A percentile compares a stretch with the other conserved stretches of the same genome.
Evolutionary conservation across 30 jellyfish, hydroid and myxozoan species (phyloP).

Genomic region (Chironex yamaguchii): DNA sequence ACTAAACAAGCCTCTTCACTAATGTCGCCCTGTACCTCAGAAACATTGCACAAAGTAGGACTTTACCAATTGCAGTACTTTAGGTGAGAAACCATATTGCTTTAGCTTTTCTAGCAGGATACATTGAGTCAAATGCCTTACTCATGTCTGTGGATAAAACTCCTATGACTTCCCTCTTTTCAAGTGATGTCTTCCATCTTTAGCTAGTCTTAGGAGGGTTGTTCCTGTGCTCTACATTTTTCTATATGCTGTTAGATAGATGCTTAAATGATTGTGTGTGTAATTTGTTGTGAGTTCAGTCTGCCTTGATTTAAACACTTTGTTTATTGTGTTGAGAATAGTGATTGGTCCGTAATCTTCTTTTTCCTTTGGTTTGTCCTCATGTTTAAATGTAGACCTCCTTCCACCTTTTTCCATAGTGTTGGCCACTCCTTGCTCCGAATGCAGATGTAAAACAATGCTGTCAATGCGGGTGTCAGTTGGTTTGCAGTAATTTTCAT

Average conservation of each 20-base stretch:
- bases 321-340: too few relatives aligned
- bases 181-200: conserved; percentile 45
- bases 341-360: too few relatives aligned
- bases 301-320: too few relatives aligned
- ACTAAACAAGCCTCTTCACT: too few relatives aligned
- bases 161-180: conserved; percentile 23
- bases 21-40: too few relatives aligned
- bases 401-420: too few relatives aligned
- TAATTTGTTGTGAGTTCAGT: too few relatives aligned
- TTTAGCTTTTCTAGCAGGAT: conserved; percentile 26
- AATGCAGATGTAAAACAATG: conserved; percentile 49
- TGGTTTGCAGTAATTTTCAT: conserved; percentile 50
- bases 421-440: conserved; percentile 38
- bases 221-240: conserved; percentile 49
- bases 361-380: too few relatives aligned
- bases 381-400: too few relatives aligned
- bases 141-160: conserved; percentile 60
- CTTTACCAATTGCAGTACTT: too few relatives aligned
- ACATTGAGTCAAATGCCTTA: conserved; percentile 51
- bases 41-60: too few relatives aligned
- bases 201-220: conserved; percentile 3
- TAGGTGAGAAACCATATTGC: conserved; percentile 5
- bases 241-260: conserved; percentile 29
- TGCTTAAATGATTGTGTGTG: too few relatives aligned
- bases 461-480: conserved; percentile 40